Percentiles rank a stretch among this genome's conserved stretches.
Conservation (phyloP, 2,113 vertebrate species). For the Leptodactylus fuscus region DNA sequence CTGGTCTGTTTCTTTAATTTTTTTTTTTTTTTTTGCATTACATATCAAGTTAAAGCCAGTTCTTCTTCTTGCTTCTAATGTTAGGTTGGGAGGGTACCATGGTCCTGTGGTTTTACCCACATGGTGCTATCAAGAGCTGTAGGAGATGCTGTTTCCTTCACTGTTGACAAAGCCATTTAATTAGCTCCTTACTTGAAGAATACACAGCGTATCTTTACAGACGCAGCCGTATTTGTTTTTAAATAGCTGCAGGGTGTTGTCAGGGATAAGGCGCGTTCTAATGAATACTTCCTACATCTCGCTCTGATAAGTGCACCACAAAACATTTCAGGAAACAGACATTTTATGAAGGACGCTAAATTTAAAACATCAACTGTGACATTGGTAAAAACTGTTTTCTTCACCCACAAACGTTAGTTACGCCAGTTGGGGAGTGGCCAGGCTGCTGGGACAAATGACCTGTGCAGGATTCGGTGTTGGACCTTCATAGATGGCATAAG, state of each 20-base stretch:
- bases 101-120: constrained; percentile 33
- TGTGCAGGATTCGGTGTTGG: too few relatives aligned
- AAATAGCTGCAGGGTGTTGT: constrained; percentile 20
- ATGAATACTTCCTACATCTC: constrained; percentile 22
- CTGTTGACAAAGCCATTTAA: constrained; percentile 34
- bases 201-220: constrained; percentile 36
- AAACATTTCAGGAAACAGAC: not conserved
- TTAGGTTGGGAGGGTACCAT: not conserved
- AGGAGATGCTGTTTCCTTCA: constrained; percentile 2
- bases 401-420: not conserved
- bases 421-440: not conserved
- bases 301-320: not conserved
- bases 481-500: too few relatives aligned
- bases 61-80: not conserved
- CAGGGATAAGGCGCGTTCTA: not conserved
- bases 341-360: not conserved
- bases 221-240: not conserved
- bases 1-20: too few relatives aligned
- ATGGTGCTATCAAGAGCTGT: constrained; percentile 25
- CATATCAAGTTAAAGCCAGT: too few relatives aligned
- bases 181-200: constrained; percentile 33
- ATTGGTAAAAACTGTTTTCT: not conserved
- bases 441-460: too few relatives aligned
- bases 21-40: too few relatives aligned
- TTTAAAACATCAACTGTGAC: not conserved